These are phyloP conservation scores for Pterocles burchelli DNA, from an alignment of 2,113 vertebrate species.

Conservation along the genomic window DNA sequence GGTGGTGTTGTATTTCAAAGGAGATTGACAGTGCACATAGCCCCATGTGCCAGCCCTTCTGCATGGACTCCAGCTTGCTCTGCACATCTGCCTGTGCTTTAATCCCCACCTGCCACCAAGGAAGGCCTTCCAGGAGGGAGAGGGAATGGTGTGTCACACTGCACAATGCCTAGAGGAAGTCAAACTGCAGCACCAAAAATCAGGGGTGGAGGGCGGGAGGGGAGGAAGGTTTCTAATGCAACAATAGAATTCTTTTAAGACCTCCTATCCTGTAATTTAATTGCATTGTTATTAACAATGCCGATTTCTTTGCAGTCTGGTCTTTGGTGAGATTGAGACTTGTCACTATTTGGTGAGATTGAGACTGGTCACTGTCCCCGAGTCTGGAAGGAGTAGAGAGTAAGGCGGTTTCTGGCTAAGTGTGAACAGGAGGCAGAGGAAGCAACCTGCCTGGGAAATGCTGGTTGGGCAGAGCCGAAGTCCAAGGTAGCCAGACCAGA, in stretches of 20 bases:
- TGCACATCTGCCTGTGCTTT: background rate
- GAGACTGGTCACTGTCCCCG: fast-evolving
- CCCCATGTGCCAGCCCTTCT: background rate
- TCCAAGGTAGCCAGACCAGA: background rate
- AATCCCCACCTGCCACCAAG: background rate
- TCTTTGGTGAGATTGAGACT: background rate
- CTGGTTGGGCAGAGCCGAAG: background rate
- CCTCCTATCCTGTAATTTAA: background rate
- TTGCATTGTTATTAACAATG: background rate
- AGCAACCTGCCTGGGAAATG: background rate
- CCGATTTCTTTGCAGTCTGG: background rate
- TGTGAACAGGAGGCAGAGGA: background rate
- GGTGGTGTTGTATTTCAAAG: background rate
- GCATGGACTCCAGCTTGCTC: background rate
- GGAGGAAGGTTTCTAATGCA: background rate
- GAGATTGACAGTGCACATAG: background rate
- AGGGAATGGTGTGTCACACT: background rate
- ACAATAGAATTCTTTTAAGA: background rate
- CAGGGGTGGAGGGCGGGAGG: fast-evolving
- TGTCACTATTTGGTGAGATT: background rate
- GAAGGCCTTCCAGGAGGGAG: background rate
- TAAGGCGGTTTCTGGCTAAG: background rate
- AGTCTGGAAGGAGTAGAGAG: background rate
- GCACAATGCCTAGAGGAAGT: background rate
- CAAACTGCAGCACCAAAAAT: background rate